A percentile compares a stretch with the other conserved stretches of the same genome.
These are phyloP conservation scores for Alces alces DNA, from an alignment of 2,113 vertebrate species.

Conservation along the genomic window DNA sequence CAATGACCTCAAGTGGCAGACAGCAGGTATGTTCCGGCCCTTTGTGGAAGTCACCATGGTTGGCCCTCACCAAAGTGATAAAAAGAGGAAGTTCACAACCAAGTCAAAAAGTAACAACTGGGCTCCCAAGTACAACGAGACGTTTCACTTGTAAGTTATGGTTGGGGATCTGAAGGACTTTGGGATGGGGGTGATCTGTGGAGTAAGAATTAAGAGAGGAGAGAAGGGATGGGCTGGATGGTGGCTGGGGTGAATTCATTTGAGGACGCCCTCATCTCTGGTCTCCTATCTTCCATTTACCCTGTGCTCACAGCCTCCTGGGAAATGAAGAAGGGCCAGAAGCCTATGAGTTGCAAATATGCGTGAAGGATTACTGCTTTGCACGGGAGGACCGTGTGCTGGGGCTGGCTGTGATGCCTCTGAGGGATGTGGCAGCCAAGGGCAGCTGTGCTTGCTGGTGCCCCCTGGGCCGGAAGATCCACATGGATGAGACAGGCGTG, in stretches of 20 bases:
- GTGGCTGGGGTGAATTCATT: background rate
- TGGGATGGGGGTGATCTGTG: background rate
- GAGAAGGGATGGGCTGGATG: background rate
- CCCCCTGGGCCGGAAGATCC: conserved; percentile 89
- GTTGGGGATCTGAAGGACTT: conserved; percentile 53
- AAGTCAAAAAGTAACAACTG: conserved; percentile 99
- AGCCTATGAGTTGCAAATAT: conserved; percentile 95
- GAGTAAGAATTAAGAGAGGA: background rate
- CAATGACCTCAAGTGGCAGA: conserved; percentile 97
- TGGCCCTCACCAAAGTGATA: conserved; percentile 95
- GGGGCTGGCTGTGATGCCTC: conserved; percentile 91
- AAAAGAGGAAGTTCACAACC: conserved; percentile 96
- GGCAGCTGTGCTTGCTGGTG: conserved; percentile 97
- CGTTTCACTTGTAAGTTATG: conserved; percentile 92
- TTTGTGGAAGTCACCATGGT: conserved; percentile 96
- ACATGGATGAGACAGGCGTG: conserved; percentile 97
- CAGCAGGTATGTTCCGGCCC: conserved; percentile 96
- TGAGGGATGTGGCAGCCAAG: conserved; percentile 90
- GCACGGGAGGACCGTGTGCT: conserved; percentile 94
- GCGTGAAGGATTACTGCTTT: conserved; percentile 99
- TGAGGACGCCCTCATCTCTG: background rate
- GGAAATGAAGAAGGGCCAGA: conserved; percentile 94
- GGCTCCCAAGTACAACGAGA: conserved; percentile 98
- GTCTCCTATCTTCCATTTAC: background rate
- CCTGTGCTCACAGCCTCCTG: conserved; percentile 83